These are phyloP conservation scores for Saccopteryx bilineata DNA, from an alignment of 2,113 vertebrate species.

Conservation along the genomic window DNA sequence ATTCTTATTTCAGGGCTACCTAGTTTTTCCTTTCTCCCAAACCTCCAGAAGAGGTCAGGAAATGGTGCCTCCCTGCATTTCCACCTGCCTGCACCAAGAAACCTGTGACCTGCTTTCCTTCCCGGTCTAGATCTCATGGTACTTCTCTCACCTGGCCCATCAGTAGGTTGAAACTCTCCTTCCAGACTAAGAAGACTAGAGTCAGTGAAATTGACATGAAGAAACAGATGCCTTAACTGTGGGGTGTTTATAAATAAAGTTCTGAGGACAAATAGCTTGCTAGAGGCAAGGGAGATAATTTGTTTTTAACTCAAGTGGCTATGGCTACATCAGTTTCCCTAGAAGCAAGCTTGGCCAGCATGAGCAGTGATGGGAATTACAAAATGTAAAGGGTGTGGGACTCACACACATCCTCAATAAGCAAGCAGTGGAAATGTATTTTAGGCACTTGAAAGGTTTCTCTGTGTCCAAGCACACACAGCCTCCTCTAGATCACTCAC, in stretches of 20 bases:
- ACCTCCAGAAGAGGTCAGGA: constrained; percentile 52
- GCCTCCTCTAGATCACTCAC: background rate
- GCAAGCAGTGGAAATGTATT: background rate
- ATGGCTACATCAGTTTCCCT: constrained; percentile 55
- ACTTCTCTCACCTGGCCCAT: background rate
- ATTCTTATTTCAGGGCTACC: background rate
- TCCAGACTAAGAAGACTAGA: background rate
- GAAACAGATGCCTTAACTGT: constrained; percentile 67
- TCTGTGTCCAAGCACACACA: background rate
- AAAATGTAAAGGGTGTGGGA: constrained; percentile 35
- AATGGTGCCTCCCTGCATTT: background rate
- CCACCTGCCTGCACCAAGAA: background rate
- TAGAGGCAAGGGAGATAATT: constrained; percentile 45
- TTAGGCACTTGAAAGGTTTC: constrained; percentile 16
- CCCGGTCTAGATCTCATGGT: background rate
- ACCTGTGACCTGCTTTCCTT: background rate
- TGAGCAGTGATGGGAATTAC: constrained; percentile 43
- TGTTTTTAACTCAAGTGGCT: constrained; percentile 64
- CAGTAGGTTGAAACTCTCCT: constrained; percentile 36
- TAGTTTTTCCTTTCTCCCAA: background rate
- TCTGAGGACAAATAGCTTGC: constrained; percentile 78
- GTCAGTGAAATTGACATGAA: constrained; percentile 63
- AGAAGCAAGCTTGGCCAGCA: background rate
- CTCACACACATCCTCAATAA: background rate
- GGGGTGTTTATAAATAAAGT: constrained; percentile 74